Evolutionary conservation across 2,888 invertebrate species (phyloP), one percentile per base, ranked within the genome.

Genomic region (Caenorhabditis sp.): DNA sequence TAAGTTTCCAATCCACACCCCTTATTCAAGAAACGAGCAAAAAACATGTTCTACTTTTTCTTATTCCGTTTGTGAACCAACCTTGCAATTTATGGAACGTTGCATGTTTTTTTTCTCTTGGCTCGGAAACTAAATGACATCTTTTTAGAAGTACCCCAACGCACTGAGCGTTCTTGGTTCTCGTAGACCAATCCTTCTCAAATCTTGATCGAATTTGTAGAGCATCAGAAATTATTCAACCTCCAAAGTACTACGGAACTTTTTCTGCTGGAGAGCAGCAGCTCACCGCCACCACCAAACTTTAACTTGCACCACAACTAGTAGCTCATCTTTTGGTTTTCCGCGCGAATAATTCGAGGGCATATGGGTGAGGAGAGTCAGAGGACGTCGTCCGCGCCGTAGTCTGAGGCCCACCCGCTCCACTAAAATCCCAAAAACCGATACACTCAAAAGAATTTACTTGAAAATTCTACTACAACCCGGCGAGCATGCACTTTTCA

Each of bases 271-370:
- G 2, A 64, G 26, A 14, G 28, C 16, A 10, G 31, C 7, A 41
- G 44, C 54, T 47, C 59, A 59, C 61, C 49, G 64, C 38, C 38
- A 31, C 38, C 38, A 38, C 38, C 38, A 38, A 61, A 54, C 66
- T 66, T 66, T 51, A 68, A 49, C 74, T 56, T 47, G 24, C 73
- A 51, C 44, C 66, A 59, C 8, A 54, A 54, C 66, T 31, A 64
- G 58, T 61, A 77, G 77, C 79, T 79, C 79, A 79, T 79, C 79
- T 63, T 79, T 70, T 79, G 54, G 68, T 47, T 70, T 79, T 79
- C 79, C 79, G 79, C 79, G 79, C 79, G 70, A 79, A 70, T 79
- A 79, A 70, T 77, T 70, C 77, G 77, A 19, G 49, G 63, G 77
- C 63, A 77, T 64, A 47, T 47, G n/a, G 61, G 63, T 35, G 47